These are phyloP conservation scores for Erebia ligea DNA, from an alignment of 2,888 invertebrate genomes.

Conservation along the genomic window DNA sequence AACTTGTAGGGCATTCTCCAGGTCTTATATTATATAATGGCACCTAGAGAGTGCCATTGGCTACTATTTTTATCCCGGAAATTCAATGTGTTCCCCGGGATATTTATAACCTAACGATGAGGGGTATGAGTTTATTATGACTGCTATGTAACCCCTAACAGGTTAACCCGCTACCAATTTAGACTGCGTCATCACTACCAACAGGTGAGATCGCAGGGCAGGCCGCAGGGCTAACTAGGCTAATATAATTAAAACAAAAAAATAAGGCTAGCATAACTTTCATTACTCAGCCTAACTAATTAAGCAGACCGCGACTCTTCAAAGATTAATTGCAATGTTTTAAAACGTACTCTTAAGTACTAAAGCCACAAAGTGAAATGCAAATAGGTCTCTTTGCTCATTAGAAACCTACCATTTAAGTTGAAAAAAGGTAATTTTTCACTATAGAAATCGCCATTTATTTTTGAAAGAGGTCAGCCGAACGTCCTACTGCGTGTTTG, in stretches of 20 bases:
- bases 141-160: too few relatives aligned
- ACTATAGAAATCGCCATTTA: slow-evolving; percentile 17
- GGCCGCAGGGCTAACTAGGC: not conserved
- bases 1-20: too few relatives aligned
- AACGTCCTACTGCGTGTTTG: slow-evolving; percentile 7
- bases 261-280: not conserved
- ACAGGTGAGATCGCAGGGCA: too few relatives aligned
- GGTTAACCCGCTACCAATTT: too few relatives aligned
- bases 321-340: slow-evolving; percentile 35
- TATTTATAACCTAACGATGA: too few relatives aligned
- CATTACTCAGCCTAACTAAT: slow-evolving; percentile 28
- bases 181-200: too few relatives aligned
- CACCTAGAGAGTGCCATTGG: too few relatives aligned
- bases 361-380: slow-evolving; percentile 25
- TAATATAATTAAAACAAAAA: not conserved
- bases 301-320: slow-evolving; percentile 26
- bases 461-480: slow-evolving; percentile 20
- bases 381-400: slow-evolving; percentile 29
- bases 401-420: slow-evolving; percentile 30
- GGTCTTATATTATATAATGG: too few relatives aligned
- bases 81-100: too few relatives aligned
- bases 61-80: too few relatives aligned
- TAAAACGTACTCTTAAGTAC: slow-evolving; percentile 25
- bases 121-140: too few relatives aligned
- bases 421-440: slow-evolving; percentile 26